Evolutionary conservation across 2,797 vertebrate genomes (phyloP).

Genomic region (Propithecus perrieri): DNA sequence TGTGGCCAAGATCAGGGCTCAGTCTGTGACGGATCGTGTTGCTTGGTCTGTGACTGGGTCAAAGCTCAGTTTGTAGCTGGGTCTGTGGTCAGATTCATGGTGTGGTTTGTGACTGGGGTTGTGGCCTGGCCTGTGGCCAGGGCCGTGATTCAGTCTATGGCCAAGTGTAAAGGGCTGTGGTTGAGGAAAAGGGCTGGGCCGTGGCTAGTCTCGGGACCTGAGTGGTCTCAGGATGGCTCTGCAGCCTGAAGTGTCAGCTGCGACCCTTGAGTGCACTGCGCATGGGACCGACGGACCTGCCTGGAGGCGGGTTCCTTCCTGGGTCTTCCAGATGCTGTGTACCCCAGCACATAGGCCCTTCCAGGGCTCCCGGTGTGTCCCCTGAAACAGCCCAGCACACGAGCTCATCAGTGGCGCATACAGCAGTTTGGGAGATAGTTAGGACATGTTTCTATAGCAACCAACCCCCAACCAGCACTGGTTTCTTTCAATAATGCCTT

Average conservation of each 20-base stretch:
- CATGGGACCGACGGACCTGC: not conserved
- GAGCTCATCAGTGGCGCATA: conserved; percentile 54
- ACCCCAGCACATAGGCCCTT: not conserved
- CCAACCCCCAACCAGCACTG: conserved; percentile 69
- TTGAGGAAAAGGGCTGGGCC: not conserved
- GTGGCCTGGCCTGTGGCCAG: not conserved
- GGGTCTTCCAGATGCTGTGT: not conserved
- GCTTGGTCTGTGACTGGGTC: not conserved
- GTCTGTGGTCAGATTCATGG: not conserved
- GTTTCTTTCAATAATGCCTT: conserved; percentile 68
- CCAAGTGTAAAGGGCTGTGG: not conserved
- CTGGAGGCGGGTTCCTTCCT: not conserved
- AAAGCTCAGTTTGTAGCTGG: not conserved
- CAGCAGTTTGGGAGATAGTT: conserved; percentile 78
- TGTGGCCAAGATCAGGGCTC: not conserved
- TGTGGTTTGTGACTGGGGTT: not conserved
- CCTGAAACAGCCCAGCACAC: conserved; percentile 45
- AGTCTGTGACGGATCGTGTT: not conserved
- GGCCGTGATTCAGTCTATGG: not conserved
- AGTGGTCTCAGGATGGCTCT: not conserved
- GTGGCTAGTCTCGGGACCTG: not conserved
- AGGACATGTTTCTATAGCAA: conserved; percentile 81
- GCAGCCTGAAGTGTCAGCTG: not conserved
- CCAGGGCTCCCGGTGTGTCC: not conserved
- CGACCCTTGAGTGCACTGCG: not conserved